These are phyloP conservation scores for Drosophila pallidifrons DNA, from an alignment of 1,140 invertebrate species.

Conservation along the genomic window DNA sequence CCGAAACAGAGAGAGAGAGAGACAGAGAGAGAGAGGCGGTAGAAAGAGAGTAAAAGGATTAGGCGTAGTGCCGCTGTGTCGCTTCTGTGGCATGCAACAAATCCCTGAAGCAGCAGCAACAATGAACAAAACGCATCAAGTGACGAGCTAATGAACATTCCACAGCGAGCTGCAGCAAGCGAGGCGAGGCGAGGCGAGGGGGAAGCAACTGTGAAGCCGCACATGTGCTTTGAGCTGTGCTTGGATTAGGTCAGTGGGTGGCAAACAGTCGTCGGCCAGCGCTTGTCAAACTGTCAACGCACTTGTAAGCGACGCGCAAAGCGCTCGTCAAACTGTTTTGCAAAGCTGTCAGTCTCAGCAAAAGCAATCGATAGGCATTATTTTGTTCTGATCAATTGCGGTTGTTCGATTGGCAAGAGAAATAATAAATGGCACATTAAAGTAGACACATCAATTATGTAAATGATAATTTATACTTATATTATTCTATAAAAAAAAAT, in stretches of 20 bases:
- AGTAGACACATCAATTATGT: no score
- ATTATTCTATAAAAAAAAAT: no score
- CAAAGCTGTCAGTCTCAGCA: no score
- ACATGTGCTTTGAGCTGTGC: constrained; percentile 22
- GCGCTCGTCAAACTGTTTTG: not conserved
- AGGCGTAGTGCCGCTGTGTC: constrained; percentile 9
- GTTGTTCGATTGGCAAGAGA: no score
- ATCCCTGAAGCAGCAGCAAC: constrained; percentile 17
- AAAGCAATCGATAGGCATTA: not conserved
- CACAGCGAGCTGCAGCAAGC: not conserved
- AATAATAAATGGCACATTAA: no score
- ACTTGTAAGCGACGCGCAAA: not conserved
- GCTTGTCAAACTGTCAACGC: constrained; percentile 6
- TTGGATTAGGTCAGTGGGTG: constrained; percentile 40
- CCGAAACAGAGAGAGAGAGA: not conserved
- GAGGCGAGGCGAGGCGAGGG: not conserved
- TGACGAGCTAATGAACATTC: constrained; percentile 26
- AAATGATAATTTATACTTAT: no score
- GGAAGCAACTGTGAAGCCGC: constrained; percentile 9
- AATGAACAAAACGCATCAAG: constrained; percentile 3
- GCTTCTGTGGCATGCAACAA: constrained; percentile 28
- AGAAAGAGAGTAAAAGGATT: constrained; percentile 8
- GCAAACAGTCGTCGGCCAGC: not conserved
- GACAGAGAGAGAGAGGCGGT: not conserved
- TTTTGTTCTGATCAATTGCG: not conserved